Evolutionary conservation across 2,888 invertebrate genomes (phyloP).

Genomic region (Icerya purchasi): DNA sequence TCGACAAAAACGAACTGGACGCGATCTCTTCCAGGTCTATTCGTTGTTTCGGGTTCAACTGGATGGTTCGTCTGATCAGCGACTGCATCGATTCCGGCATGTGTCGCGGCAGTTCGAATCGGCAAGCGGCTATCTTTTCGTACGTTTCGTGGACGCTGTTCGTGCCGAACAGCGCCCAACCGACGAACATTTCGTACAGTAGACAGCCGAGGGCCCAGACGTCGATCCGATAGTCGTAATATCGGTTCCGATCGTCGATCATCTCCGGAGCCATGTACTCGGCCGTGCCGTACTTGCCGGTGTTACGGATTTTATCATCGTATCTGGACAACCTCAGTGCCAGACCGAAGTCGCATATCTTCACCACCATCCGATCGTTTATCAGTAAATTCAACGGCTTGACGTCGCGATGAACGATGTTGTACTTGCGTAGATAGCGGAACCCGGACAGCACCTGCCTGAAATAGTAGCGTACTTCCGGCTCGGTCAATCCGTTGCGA

Average conservation of each 20-base stretch:
- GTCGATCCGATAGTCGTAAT: constrained; percentile 8
- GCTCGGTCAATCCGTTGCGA: constrained; percentile 6
- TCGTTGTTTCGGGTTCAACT: constrained; percentile 5
- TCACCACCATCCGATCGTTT: constrained; percentile 6
- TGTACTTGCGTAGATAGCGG: constrained; percentile 6
- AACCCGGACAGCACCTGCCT: constrained; percentile 9
- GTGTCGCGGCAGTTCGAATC: constrained; percentile 4
- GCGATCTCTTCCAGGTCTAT: constrained; percentile 1
- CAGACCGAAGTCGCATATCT: constrained; percentile 9
- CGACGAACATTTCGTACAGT: constrained; percentile 7
- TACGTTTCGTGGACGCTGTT: constrained; percentile 8
- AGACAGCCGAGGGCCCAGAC: constrained; percentile 12
- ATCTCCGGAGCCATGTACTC: constrained; percentile 10
- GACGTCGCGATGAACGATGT: constrained; percentile 8
- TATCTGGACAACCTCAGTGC: constrained; percentile 3
- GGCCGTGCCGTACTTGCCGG: constrained; percentile 9
- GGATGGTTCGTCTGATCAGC: constrained; percentile 4
- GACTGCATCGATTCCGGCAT: constrained; percentile 1
- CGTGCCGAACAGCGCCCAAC: constrained; percentile 6
- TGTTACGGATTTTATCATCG: constrained; percentile 4
- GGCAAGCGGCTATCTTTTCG: constrained; percentile 6
- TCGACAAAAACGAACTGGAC: constrained; percentile 4
- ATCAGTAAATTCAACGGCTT: constrained; percentile 9
- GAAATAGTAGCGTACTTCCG: constrained; percentile 9
- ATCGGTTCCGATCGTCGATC: constrained; percentile 3